Conservation (phyloP, 2,888 invertebrate genomes). For the Malthinus flaveolus region DNA sequence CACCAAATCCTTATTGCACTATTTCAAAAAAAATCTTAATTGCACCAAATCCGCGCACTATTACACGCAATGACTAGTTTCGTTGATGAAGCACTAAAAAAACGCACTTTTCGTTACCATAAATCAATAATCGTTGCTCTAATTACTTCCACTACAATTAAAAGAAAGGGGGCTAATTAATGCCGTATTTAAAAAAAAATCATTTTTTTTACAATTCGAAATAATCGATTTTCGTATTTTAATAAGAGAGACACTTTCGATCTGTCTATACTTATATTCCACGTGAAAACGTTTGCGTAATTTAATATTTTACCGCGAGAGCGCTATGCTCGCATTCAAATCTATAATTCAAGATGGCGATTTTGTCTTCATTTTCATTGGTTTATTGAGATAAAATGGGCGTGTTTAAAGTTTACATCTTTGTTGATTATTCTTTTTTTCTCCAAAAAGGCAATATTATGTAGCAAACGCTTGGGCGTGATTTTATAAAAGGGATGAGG, state of each 20-base stretch:
- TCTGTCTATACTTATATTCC: conserved; percentile 46
- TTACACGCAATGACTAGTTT: too few relatives aligned
- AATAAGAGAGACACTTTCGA: conserved; percentile 44
- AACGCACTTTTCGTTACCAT: too few relatives aligned
- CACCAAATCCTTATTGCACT: too few relatives aligned
- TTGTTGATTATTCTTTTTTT: conserved; percentile 35
- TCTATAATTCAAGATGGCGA: conserved; percentile 48
- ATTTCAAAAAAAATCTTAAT: too few relatives aligned
- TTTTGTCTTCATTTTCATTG: conserved; percentile 38
- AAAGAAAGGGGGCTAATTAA: too few relatives aligned
- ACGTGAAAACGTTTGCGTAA: conserved; percentile 44
- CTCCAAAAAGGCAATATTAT: conserved; percentile 11
- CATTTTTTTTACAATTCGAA: conserved; percentile 8
- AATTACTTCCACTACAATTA: too few relatives aligned
- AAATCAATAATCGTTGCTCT: too few relatives aligned
- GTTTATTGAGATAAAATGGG: conserved; percentile 38
- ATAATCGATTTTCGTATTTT: conserved; percentile 48
- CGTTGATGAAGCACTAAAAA: too few relatives aligned
- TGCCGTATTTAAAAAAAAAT: not conserved
- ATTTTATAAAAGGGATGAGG: conserved; percentile 33
- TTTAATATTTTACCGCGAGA: conserved; percentile 43
- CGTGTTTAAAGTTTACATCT: conserved; percentile 23
- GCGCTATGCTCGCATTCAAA: conserved; percentile 44
- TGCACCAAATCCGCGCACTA: too few relatives aligned
- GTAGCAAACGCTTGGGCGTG: conserved; percentile 7